These are phyloP conservation scores for Synanthedon vespiformis DNA, from an alignment of 2,888 invertebrate species.

Conservation along the genomic window DNA sequence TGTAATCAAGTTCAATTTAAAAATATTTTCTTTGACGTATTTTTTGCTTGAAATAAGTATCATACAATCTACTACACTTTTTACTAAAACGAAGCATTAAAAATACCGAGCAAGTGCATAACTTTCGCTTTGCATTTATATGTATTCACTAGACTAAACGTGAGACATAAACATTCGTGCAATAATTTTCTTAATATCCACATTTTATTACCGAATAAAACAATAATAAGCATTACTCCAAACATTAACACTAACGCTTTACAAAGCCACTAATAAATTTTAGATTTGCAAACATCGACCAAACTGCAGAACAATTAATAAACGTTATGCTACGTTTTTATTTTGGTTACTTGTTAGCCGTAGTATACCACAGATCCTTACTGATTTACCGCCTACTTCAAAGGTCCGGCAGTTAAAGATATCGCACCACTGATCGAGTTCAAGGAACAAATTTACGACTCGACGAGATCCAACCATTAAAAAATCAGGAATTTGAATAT, in stretches of 20 bases:
- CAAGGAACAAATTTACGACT: conserved; percentile 11
- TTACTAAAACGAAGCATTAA: no score
- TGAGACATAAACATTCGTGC: neutral
- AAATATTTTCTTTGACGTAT: no score
- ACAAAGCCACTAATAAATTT: neutral
- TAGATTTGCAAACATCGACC: neutral
- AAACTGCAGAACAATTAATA: neutral
- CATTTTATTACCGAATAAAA: neutral
- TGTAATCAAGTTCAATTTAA: no score
- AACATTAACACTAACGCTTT: neutral
- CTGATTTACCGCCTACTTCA: neutral
- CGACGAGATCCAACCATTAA: conserved; percentile 13
- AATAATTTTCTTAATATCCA: neutral
- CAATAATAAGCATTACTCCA: neutral
- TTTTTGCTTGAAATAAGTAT: no score
- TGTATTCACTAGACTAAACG: neutral
- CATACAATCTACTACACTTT: no score
- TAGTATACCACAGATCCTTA: neutral
- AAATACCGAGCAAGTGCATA: neutral
- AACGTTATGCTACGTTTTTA: neutral
- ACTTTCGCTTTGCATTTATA: neutral
- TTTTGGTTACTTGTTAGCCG: neutral
- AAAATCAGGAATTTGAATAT: conserved; percentile 33
- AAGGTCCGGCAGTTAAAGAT: neutral
- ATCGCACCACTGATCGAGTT: conserved; percentile 7